Conservation (phyloP, 2,888 invertebrate genomes). For the Leptopilina myrica region DNA sequence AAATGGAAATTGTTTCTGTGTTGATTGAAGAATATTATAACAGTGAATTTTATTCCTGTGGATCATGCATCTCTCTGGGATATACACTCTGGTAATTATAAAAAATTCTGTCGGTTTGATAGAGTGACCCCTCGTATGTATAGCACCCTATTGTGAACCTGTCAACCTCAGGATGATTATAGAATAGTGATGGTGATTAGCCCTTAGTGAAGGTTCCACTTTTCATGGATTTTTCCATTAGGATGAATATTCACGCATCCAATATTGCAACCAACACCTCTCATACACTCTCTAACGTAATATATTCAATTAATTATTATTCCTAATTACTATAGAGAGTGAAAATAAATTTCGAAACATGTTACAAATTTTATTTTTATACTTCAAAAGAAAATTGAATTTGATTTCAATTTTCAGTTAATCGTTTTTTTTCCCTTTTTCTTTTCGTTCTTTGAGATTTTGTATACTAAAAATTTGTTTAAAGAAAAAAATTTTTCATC, state of each 20-base stretch:
- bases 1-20: not conserved
- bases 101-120: conserved; percentile 66
- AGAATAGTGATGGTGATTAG: conserved; percentile 45
- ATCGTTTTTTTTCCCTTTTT: too few relatives aligned
- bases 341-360: too few relatives aligned
- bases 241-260: not conserved
- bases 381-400: too few relatives aligned
- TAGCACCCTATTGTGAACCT: conserved; percentile 69
- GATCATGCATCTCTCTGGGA: not conserved
- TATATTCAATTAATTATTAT: too few relatives aligned
- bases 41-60: not conserved
- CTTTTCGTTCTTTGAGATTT: too few relatives aligned
- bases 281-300: too few relatives aligned
- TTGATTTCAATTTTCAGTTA: too few relatives aligned
- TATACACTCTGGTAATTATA: conserved; percentile 62
- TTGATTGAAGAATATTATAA: not conserved
- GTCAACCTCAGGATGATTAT: conserved; percentile 61
- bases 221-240: conserved; percentile 8
- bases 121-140: conserved; percentile 67
- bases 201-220: conserved; percentile 39
- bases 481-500: too few relatives aligned
- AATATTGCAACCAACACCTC: not conserved
- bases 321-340: too few relatives aligned
- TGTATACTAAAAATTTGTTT: too few relatives aligned
- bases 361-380: too few relatives aligned